Base-by-base conservation (phyloP, 2,888 invertebrate species). In the Stramonita haemastoma region DNA sequence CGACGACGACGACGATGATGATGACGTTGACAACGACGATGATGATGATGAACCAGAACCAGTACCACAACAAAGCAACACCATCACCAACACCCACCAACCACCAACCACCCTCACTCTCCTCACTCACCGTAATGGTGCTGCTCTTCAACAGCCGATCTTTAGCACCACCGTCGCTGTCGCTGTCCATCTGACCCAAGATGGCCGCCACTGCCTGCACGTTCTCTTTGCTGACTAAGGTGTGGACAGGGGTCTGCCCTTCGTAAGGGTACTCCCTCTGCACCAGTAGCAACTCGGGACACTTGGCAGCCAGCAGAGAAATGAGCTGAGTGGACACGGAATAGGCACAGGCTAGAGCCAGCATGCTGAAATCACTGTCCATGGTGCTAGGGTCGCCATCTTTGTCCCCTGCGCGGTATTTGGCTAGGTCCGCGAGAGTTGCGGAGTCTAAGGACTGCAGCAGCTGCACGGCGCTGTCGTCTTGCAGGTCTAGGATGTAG, bases 191-290 rank as follows among this genome's bases (percentile, higher is more conserved):
- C 19, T 90, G 85, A 26, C 34, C 26, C 26, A 93, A 66, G n/a
- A 92, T 57, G 1, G n/a, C 34, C 26, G 89, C 89, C 17, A 91
- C 87, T 0, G 91, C 89, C 29, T 90, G 90, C 5, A 85, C 13
- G 87, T 92, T 91, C 36, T 90, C 90, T 32, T 91, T 91, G 57
- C 91, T 92, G 56, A 92, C 90, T 19, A 91, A 92, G 26, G 92
- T 93, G 89, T 93, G 93, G 2, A 93, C 88, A 15, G 91, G 91
- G 0, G 92, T 93, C 90, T 93, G 93, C 0, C 93, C 93, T 87
- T 88, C 89, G 79, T 91, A 92, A n/a, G 90, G 83, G 32, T 87
- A 85, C 32, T n/a, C 60, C 56, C 91, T 70, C 1, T 79, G 83
- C 36, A 70, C 89, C 26, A 26, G 26, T 26, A 91, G 86, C 6